Conservation (phyloP, 2,797 vertebrate genomes). For the Lithobates sylvaticus region DNA sequence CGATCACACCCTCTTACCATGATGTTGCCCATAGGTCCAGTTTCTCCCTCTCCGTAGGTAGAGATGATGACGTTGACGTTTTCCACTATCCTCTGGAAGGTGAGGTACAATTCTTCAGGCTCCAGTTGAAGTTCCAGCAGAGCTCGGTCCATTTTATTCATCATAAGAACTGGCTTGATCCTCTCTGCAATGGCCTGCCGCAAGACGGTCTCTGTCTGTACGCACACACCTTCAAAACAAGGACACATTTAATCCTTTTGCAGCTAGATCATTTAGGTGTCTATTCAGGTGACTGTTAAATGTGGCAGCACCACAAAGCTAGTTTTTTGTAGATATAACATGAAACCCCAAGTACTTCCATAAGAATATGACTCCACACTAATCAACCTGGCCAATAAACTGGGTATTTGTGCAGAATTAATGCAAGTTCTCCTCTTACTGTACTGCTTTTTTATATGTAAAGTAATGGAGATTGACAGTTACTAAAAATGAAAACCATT, state of each 20-base stretch:
- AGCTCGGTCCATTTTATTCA: conserved; percentile 74
- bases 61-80: conserved; percentile 72
- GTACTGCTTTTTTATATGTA: too few species aligned
- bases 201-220: conserved; percentile 71
- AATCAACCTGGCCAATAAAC: too few species aligned
- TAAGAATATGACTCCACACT: too few species aligned
- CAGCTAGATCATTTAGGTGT: too few species aligned
- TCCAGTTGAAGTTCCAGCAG: conserved; percentile 72
- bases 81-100: conserved; percentile 70
- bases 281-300: too few species aligned
- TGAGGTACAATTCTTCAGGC: conserved; percentile 69
- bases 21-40: conserved; percentile 70
- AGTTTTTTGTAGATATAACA: too few species aligned
- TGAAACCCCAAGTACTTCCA: too few species aligned
- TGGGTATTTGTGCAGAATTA: too few species aligned
- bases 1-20: conserved; percentile 63
- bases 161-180: conserved; percentile 70
- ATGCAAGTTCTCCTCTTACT: too few species aligned
- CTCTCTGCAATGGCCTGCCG: conserved; percentile 68
- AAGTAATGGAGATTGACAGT: too few species aligned
- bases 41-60: conserved; percentile 69
- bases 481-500: too few species aligned
- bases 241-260: background rate
- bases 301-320: too few species aligned
- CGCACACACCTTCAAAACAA: conserved; percentile 66